Base-by-base conservation (phyloP, 2,113 vertebrate genomes). In the Erythrocercus mccallii region DNA sequence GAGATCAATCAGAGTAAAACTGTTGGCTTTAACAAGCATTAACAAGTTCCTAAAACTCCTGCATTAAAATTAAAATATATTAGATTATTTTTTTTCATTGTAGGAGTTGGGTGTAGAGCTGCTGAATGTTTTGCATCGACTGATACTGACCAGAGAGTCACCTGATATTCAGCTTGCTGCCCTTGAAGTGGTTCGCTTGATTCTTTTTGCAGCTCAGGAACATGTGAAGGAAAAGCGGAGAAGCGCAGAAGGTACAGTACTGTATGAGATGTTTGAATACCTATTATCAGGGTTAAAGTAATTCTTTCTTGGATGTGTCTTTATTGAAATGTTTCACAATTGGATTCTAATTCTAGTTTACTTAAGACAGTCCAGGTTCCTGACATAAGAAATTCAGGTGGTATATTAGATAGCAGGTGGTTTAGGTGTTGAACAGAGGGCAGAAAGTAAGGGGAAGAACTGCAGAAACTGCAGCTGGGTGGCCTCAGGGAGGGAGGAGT, bases 51-150 rank as follows among this genome's bases (percentile, higher is more conserved):
- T 93, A 72, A 70, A 83, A 68, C 38, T 82, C 6, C 25, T 86
- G 38, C 38, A 23, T 62, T 53, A 27, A 50, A 85, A 27, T 56
- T 16, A 48, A 30, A 69, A 48, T 76, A 31, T n/a, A 78, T 50
- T 83, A 23, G 80, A 23, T 56, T n/a, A n/a, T 10, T 95, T 89
- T 97, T 92, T 94, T 81, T 97, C 61, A 1, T 65, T 65, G 30
- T 88, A 99, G 99, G 98, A 98, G n/a, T 96, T 99, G 96, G 97
- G 98, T 53, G 98, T 99, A 53, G 99, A 99, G 97, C 97, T 99
- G 77, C 96, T 99, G 93, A 98, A 98, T 66, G 98, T 99, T 74
- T 96, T 99, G 44, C 99, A 99, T 97, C 97, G 99, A 70, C 97
- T 99, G 68, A 98, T 99, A 95, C 95, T 99, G 95, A 99, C 99